Conservation (phyloP, 37 sponge, comb jelly and placozoan species). For the Beroe forskalii region DNA sequence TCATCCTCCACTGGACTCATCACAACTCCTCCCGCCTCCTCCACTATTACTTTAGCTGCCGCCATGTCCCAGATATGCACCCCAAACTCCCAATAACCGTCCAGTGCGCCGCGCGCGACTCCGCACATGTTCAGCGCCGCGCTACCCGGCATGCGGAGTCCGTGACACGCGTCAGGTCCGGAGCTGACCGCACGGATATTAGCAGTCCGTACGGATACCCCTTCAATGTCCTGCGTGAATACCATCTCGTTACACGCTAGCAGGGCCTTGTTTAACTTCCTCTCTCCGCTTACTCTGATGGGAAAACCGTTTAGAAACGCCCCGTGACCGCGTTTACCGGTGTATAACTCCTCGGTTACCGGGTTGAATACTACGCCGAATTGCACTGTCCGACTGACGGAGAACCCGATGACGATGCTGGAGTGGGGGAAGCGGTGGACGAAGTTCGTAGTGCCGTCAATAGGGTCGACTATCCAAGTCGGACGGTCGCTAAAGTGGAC, state of each 20-base stretch:
- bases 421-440: conserved; percentile 73
- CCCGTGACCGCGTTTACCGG: conserved; percentile 10
- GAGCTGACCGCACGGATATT: conserved; percentile 20
- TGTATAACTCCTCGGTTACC: not conserved
- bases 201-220: not conserved
- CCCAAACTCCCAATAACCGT: conserved; percentile 29
- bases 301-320: conserved; percentile 44
- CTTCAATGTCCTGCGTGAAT: not conserved
- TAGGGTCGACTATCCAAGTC: conserved; percentile 97
- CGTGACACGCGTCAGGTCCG: conserved; percentile 62
- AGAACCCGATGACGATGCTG: conserved; percentile 35
- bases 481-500: conserved; percentile 72
- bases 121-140: conserved; percentile 51
- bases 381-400: not conserved
- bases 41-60: conserved; percentile 47
- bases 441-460: conserved; percentile 97
- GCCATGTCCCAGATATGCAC: conserved; percentile 62
- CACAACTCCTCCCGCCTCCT: conserved; percentile 56
- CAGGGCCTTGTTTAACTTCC: not conserved
- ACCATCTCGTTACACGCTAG: conserved; percentile 55
- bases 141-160: conserved; percentile 5
- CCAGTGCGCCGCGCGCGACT: not conserved
- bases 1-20: not conserved
- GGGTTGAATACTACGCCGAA: conserved; percentile 62
- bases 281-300: conserved; percentile 19